Percentiles rank a stretch among this genome's conserved stretches.
Conservation (phyloP, 2,113 vertebrate genomes). For the Hippocampus zosterae region DNA sequence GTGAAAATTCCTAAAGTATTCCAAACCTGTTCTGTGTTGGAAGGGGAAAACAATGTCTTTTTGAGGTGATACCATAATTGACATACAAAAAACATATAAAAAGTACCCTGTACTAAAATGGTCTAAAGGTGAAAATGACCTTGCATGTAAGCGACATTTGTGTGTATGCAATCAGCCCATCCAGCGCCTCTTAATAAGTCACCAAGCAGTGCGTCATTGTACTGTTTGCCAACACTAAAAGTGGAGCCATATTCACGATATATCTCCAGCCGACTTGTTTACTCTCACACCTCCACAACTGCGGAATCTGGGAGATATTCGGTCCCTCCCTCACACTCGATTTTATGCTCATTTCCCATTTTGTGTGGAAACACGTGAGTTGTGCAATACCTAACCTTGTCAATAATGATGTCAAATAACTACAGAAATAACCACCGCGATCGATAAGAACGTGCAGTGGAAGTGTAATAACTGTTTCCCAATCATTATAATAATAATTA, state of each 20-base stretch:
- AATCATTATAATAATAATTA: no score
- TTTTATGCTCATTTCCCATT: background rate
- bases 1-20: no score
- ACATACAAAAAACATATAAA: background rate
- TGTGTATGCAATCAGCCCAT: background rate
- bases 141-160: background rate
- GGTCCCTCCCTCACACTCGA: background rate
- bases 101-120: background rate
- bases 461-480: no score
- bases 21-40: no score
- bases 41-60: background rate
- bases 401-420: background rate
- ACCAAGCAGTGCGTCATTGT: background rate
- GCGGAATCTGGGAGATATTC: background rate
- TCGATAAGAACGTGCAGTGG: background rate
- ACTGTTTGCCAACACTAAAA: constrained; percentile 8
- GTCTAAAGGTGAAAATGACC: background rate
- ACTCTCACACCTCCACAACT: constrained; percentile 2
- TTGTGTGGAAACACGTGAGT: background rate
- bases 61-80: background rate
- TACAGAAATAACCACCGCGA: background rate
- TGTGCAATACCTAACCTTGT: background rate
- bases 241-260: background rate
- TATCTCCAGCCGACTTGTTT: background rate
- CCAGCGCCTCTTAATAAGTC: background rate